Evolutionary conservation across 1,140 invertebrate species (phyloP).

Genomic region (Dreissena rostriformis): DNA sequence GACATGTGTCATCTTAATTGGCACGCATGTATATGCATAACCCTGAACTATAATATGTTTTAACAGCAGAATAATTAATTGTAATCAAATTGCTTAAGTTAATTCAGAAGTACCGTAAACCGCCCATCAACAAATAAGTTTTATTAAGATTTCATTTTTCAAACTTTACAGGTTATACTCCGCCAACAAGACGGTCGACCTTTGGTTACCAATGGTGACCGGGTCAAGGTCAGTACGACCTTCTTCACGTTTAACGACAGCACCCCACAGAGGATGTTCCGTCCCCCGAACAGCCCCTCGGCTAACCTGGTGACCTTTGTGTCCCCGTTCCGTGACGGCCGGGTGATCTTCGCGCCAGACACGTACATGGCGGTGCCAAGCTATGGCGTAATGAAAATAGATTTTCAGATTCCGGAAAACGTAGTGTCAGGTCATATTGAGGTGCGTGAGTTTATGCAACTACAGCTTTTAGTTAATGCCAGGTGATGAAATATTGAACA

Average conservation of each 20-base stretch:
- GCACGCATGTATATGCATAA: no score
- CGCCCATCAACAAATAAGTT: not conserved
- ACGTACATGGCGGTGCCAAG: conserved; percentile 23
- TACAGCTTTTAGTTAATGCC: no score
- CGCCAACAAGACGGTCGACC: conserved; percentile 46
- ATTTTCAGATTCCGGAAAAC: conserved; percentile 37
- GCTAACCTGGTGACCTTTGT: conserved; percentile 48
- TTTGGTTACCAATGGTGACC: conserved; percentile 4
- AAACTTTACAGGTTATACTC: conserved; percentile 37
- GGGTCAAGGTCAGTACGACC: conserved; percentile 17
- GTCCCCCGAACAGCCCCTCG: conserved; percentile 22
- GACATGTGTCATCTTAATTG: no score
- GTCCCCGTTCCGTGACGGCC: conserved; percentile 32
- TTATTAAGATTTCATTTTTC: not conserved
- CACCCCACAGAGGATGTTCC: not conserved
- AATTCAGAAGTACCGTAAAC: no score
- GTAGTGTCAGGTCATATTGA: conserved; percentile 42
- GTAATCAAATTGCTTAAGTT: no score
- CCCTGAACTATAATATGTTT: no score
- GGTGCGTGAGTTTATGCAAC: not conserved
- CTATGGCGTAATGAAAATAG: conserved; percentile 37
- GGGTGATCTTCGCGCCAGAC: conserved; percentile 47
- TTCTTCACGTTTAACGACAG: conserved; percentile 38
- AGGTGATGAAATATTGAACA: no score
- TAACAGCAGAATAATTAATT: no score